Base-by-base conservation (phyloP, 1,140 invertebrate species). In the Dreissena rostriformis region DNA sequence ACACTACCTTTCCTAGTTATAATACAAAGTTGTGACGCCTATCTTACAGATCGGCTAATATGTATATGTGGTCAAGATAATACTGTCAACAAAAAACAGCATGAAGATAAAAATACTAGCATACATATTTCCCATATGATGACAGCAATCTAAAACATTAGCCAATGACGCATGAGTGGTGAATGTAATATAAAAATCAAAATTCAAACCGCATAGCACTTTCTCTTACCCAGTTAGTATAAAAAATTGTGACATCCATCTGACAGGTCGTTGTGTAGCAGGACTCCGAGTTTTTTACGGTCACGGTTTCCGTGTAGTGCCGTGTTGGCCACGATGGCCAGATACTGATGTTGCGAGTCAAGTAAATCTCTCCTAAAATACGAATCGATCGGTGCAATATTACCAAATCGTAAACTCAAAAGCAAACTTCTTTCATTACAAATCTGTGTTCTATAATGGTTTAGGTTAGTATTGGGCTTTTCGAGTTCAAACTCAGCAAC, bases 171-270 rank as follows among this genome's bases (percentile, higher is more conserved):
- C n/a, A n/a, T n/a, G n/a, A n/a, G n/a, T n/a, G n/a, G n/a, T n/a
- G n/a, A n/a, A n/a, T n/a, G n/a, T n/a, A n/a, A 12, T 57, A 14
- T 14, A 57, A 12, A 57, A n/a, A n/a, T 12, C n/a, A 14, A 14
- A n/a, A 14, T 57, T 14, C 12, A 57, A 26, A n/a, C 15, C 15
- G 29, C 5, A 8, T 39, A 51, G 11, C 29, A 17, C 22, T 19
- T 61, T 63, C 17, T 49, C n/a, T 75, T 66, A 77, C 74, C 74
- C 74, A 77, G 74, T 77, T 77, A 10, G 74, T 77, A 49, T 77
- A 77, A 2, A 28, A 53, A 51, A 77, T 63, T 0, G 11, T 15
- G 1, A 77, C 26, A 2, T 5, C 10, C 55, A 77, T 39, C 24
- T 29, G 28, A 52, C 74, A 77, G 10, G 74, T 77, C 17, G 74